Conservation (phyloP, 2,113 vertebrate genomes). For the Promerops cafer region DNA sequence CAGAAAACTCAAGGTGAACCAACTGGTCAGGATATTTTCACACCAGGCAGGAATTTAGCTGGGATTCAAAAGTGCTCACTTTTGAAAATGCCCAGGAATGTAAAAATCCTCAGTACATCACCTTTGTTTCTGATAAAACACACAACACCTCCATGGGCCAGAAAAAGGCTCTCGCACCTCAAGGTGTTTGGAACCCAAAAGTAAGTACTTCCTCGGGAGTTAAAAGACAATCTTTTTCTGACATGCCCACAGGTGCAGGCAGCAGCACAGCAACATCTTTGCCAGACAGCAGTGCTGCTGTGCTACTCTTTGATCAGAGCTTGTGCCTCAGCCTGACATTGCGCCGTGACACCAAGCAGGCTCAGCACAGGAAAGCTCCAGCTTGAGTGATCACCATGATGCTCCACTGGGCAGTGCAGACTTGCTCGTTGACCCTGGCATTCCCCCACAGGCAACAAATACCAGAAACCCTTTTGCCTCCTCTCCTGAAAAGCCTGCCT, state of each 20-base stretch:
- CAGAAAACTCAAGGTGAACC: background rate
- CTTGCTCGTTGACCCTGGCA: background rate
- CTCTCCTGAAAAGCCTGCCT: background rate
- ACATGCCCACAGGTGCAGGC: rapidly evolving
- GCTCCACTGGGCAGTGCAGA: background rate
- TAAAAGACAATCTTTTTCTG: background rate
- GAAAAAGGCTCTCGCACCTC: background rate
- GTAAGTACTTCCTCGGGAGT: background rate
- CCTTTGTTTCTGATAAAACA: background rate
- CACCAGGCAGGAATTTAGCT: background rate
- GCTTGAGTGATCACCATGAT: background rate
- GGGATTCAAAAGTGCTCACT: background rate
- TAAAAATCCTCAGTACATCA: background rate
- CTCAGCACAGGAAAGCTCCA: background rate
- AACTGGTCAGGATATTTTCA: background rate
- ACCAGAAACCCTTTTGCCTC: background rate
- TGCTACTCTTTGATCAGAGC: background rate
- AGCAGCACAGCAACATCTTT: background rate
- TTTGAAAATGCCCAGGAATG: background rate
- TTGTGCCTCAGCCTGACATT: rapidly evolving
- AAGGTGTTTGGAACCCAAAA: background rate
- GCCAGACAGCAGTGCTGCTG: background rate
- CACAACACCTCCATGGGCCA: rapidly evolving
- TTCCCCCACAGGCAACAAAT: background rate
- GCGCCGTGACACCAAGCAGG: rapidly evolving